Conservation (phyloP, 2,113 vertebrate genomes). For the Nematolebias whitei region DNA sequence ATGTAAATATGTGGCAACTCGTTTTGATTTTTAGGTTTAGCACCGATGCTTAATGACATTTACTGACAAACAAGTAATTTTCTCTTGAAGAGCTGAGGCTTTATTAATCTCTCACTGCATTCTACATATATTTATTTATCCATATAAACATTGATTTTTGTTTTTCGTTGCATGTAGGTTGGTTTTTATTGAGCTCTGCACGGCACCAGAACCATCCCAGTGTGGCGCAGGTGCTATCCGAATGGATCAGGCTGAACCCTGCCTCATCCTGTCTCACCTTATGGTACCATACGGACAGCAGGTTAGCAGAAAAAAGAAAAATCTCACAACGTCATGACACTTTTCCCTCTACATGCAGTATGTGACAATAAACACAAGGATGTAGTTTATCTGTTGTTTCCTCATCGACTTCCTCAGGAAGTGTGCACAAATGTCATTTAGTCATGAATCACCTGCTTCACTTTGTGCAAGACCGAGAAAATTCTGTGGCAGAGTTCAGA, state of each 20-base stretch:
- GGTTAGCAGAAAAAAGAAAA: constrained; percentile 58
- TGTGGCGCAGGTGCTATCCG: constrained; percentile 65
- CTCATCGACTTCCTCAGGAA: constrained; percentile 62
- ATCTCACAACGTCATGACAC: neutral
- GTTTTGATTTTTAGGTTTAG: neutral
- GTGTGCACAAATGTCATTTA: constrained; percentile 51
- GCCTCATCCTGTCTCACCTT: constrained; percentile 69
- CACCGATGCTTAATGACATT: no score
- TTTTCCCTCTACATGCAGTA: constrained; percentile 17
- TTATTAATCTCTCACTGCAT: neutral
- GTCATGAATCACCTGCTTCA: constrained; percentile 50
- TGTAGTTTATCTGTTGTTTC: constrained; percentile 61
- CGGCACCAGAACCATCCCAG: constrained; percentile 36
- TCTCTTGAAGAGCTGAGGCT: neutral
- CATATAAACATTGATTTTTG: neutral
- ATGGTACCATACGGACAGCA: constrained; percentile 73
- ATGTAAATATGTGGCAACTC: neutral
- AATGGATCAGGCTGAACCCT: constrained; percentile 64
- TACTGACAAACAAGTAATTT: neutral
- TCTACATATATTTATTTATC: neutral
- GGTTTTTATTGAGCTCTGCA: constrained; percentile 73
- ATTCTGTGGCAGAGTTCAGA: constrained; percentile 54
- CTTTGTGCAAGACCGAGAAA: constrained; percentile 51
- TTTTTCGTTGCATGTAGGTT: constrained; percentile 55
- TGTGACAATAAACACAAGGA: constrained; percentile 35